Conservation (phyloP, 2,797 vertebrate species). For the Hoplostethus atlanticus region DNA sequence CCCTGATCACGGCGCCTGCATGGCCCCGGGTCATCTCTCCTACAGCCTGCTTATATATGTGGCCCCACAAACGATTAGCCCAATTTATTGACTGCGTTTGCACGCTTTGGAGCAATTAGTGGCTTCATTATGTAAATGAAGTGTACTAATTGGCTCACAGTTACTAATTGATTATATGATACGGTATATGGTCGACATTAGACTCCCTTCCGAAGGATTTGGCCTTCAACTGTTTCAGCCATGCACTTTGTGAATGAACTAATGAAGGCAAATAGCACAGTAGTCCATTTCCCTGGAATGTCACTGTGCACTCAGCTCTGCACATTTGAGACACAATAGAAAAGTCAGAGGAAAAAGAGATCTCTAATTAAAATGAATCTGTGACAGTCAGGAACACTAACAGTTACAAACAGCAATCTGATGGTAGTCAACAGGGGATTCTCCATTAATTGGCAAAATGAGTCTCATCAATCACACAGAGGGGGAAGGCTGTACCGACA, state of each 20-base stretch:
- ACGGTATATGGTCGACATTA: slow-evolving; percentile 61
- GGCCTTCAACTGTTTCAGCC: slow-evolving; percentile 41
- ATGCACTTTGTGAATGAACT: slow-evolving; percentile 53
- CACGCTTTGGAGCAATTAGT: slow-evolving; percentile 74
- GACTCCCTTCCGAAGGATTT: slow-evolving; percentile 50
- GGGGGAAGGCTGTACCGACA: slow-evolving; percentile 75
- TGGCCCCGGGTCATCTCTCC: slow-evolving; percentile 43
- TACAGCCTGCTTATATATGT: slow-evolving; percentile 40
- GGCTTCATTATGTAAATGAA: slow-evolving; percentile 82
- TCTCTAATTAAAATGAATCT: slow-evolving; percentile 84
- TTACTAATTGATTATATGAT: slow-evolving; percentile 81
- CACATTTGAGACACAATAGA: slow-evolving; percentile 57
- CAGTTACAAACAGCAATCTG: slow-evolving; percentile 86
- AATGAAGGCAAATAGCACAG: slow-evolving; percentile 48
- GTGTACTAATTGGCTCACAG: slow-evolving; percentile 73
- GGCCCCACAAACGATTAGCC: slow-evolving; percentile 65
- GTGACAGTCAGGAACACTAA: slow-evolving; percentile 84
- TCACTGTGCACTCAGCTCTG: slow-evolving; percentile 49
- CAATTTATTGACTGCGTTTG: slow-evolving; percentile 74
- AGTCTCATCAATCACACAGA: slow-evolving; percentile 87
- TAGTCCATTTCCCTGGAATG: slow-evolving; percentile 39
- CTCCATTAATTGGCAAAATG: slow-evolving; percentile 89
- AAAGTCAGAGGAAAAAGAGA: slow-evolving; percentile 65
- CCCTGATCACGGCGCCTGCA: slow-evolving; percentile 46
- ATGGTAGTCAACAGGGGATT: slow-evolving; percentile 87